Conservation (phyloP, 2,797 vertebrate genomes). For the Gambusia yucatana region DNA sequence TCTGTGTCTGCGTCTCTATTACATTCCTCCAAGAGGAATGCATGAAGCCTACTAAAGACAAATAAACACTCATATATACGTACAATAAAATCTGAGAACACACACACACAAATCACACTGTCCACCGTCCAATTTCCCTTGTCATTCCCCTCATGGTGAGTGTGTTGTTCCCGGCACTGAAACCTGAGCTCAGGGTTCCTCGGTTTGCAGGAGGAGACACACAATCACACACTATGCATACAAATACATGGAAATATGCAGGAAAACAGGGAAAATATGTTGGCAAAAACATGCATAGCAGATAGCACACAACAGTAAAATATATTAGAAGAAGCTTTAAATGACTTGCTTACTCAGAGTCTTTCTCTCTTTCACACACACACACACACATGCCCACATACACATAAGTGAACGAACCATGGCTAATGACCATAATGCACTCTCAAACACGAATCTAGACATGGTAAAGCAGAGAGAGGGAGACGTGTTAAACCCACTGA, state of each 20-base stretch:
- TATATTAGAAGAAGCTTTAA: neutral
- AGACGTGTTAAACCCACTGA: conserved; percentile 47
- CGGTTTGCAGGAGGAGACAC: conserved; percentile 48
- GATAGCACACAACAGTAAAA: conserved; percentile 15
- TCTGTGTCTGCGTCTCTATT: conserved; percentile 62
- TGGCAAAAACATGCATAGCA: conserved; percentile 21
- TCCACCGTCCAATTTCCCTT: conserved; percentile 76
- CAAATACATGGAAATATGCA: conserved; percentile 9
- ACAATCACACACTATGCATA: conserved; percentile 21
- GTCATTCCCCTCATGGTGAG: conserved; percentile 73
- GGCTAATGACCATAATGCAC: conserved; percentile 77
- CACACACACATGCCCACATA: conserved; percentile 27
- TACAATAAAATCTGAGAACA: conserved; percentile 47
- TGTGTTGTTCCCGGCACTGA: conserved; percentile 78
- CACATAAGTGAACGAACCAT: conserved; percentile 54
- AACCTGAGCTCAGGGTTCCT: conserved; percentile 74
- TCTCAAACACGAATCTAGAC: conserved; percentile 69
- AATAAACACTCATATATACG: conserved; percentile 42
- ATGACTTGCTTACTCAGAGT: conserved; percentile 11
- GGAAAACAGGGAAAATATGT: conserved; percentile 19
- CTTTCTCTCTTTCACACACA: neutral
- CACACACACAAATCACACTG: conserved; percentile 79
- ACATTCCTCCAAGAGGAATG: conserved; percentile 72
- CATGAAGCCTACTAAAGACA: conserved; percentile 70
- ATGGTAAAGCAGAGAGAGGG: conserved; percentile 49